Percentiles rank a stretch among this genome's conserved stretches.
phyloP scores from a whole-genome alignment of 2,888 invertebrate species.

The Odontomyia ornata region DNA sequence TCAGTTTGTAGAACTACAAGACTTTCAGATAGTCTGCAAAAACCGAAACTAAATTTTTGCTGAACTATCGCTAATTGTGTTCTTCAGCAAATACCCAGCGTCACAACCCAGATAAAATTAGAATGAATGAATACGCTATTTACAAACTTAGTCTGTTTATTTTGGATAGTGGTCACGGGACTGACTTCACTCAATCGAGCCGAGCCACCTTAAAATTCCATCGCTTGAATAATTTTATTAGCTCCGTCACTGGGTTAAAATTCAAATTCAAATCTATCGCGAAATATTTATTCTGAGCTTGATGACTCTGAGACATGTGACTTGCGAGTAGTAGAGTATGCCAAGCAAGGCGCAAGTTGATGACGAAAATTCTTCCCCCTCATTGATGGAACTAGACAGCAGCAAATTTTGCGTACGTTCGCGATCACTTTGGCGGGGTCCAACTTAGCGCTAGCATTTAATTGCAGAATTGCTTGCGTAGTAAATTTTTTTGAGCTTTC shows the following conservation, averaged over 20 bases:
- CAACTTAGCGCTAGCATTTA: neutral
- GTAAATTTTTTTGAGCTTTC: neutral
- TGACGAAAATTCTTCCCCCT: conserved; percentile 34
- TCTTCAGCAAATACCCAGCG: too few relatives aligned
- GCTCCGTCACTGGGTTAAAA: too few relatives aligned
- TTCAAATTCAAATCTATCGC: neutral
- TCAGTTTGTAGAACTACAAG: too few relatives aligned
- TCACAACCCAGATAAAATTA: neutral
- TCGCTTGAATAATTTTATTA: too few relatives aligned
- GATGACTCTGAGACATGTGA: conserved; percentile 50
- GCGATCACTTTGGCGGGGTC: conserved; percentile 14
- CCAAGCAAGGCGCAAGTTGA: neutral
- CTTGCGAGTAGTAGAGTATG: conserved; percentile 17
- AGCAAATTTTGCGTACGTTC: neutral
- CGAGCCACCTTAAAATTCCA: too few relatives aligned
- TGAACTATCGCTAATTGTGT: too few relatives aligned
- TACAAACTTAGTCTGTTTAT: neutral
- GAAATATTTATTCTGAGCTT: conserved; percentile 31
- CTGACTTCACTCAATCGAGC: too few relatives aligned
- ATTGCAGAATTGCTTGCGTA: conserved; percentile 41
- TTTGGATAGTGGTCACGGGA: neutral
- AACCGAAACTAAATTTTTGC: too few relatives aligned
- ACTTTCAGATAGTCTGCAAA: too few relatives aligned
- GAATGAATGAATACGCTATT: neutral
- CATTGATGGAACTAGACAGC: neutral